Conservation (phyloP, 2,888 invertebrate species). For the Xylota segnis region DNA sequence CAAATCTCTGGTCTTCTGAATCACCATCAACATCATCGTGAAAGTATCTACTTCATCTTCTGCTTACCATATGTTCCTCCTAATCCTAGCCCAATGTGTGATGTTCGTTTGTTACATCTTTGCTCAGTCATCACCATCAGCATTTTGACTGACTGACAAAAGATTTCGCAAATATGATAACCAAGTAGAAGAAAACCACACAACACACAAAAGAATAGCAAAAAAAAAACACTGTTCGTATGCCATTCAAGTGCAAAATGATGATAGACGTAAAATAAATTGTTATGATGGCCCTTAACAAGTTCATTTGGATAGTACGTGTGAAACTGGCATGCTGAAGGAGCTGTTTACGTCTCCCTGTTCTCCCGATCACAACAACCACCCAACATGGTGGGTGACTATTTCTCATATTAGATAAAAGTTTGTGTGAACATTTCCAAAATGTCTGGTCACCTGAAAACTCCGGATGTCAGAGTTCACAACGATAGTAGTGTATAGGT, state of each 20-base stretch:
- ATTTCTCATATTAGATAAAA: constrained; percentile 8
- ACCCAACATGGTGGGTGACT: not conserved
- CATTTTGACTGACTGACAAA: constrained; percentile 61
- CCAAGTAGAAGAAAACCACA: constrained; percentile 17
- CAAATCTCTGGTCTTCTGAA: constrained; percentile 53
- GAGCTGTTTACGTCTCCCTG: constrained; percentile 17
- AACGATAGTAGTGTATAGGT: constrained; percentile 56
- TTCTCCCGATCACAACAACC: not conserved
- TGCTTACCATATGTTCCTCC: constrained; percentile 62
- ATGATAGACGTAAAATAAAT: constrained; percentile 79
- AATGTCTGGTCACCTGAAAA: constrained; percentile 68
- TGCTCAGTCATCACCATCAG: constrained; percentile 46
- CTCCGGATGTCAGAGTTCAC: constrained; percentile 71
- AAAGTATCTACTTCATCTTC: constrained; percentile 44
- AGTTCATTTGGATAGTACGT: constrained; percentile 77
- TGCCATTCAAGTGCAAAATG: constrained; percentile 80
- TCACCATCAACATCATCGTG: constrained; percentile 33
- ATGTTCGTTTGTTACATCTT: constrained; percentile 22
- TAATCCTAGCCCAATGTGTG: constrained; percentile 57
- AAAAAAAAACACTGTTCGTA: constrained; percentile 35
- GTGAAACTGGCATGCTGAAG: constrained; percentile 53
- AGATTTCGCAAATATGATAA: constrained; percentile 72
- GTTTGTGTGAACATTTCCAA: constrained; percentile 30
- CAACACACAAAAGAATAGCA: not conserved
- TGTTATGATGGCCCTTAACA: constrained; percentile 79